These are phyloP conservation scores for Drosophila cardini DNA, from an alignment of 1,140 invertebrate species.

Conservation along the genomic window DNA sequence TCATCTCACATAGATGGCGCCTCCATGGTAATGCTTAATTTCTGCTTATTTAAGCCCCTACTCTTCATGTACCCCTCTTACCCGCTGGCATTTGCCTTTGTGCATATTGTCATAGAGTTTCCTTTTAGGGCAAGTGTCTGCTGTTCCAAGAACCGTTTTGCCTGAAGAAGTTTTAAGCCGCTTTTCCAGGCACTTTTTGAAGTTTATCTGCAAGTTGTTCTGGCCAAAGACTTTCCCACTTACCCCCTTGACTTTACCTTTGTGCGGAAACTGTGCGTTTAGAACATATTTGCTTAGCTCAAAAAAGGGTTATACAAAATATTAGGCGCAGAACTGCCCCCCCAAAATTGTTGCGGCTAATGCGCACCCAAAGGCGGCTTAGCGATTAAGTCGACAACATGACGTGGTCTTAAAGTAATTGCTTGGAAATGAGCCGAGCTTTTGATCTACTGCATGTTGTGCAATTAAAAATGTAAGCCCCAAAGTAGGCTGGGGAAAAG, in stretches of 20 bases:
- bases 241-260: conserved; percentile 24
- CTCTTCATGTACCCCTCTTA: not conserved
- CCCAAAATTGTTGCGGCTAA: conserved; percentile 61
- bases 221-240: not conserved
- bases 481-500: not conserved
- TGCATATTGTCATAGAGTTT: conserved; percentile 67
- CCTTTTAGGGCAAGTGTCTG: conserved; percentile 19
- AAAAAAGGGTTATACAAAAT: conserved; percentile 57
- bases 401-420: conserved; percentile 66
- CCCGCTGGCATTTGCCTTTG: conserved; percentile 44
- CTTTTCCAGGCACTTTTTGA: conserved; percentile 68
- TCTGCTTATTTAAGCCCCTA: conserved; percentile 31
- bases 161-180: conserved; percentile 68
- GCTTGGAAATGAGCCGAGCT: conserved; percentile 60
- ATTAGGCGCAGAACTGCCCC: conserved; percentile 40
- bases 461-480: conserved; percentile 46
- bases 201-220: conserved; percentile 60
- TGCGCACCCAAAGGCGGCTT: conserved; percentile 65
- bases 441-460: conserved; percentile 40
- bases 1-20: conserved; percentile 58
- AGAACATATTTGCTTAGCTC: conserved; percentile 57
- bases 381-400: conserved; percentile 51
- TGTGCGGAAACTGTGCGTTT: conserved; percentile 41
- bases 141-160: conserved; percentile 18
- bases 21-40: conserved; percentile 69